Evolutionary conservation across 2,113 vertebrate genomes (phyloP), one percentile per base, ranked within the genome.

Genomic region (Hypocryptadius cinnamomeus): DNA sequence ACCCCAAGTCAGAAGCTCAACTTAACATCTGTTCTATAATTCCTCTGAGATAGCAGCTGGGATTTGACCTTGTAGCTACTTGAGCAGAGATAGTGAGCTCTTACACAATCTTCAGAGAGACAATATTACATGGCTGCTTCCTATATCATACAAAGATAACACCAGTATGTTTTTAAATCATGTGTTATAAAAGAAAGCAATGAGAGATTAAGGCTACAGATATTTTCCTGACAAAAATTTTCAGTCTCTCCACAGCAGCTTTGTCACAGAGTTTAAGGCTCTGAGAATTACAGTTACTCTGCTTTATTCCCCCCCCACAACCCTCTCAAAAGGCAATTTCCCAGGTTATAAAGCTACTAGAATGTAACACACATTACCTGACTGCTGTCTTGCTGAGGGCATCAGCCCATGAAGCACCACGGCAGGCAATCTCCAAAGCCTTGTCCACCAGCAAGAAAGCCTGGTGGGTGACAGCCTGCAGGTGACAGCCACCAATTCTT

Each of bases 31-130:
- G 0, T 20, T 74, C 42, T 39, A 14, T 42, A 64, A 17, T 31
- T 86, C 65, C 85, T 61, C 64, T 7, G 35, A 74, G 53, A 35
- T 25, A 80, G 8, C 85, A 83, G 45, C 90, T 84, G 72, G 40
- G 71, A 85, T 86, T 64, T 80, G 60, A 95, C 92, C 85, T 85
- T 71, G 60, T 37, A 70, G 47, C 79, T 87, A 27, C 51, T 63
- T 47, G 18, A 85, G 90, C 76, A 71, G 39, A 93, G 76, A 73
- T 20, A 88, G 60, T 9, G 40, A 89, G 42, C 40, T 63, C 61
- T 25, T 71, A 78, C 3, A 37, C 35, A 83, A 20, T 65, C 72
- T 88, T 86, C 82, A 74, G 42, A 89, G 85, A 53, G 57, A 45
- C 51, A 53, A 16, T 7, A 45, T 79, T 66, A 56, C 44, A 4